Conservation (phyloP, 2,888 invertebrate species). For the Nysson spinosus region DNA sequence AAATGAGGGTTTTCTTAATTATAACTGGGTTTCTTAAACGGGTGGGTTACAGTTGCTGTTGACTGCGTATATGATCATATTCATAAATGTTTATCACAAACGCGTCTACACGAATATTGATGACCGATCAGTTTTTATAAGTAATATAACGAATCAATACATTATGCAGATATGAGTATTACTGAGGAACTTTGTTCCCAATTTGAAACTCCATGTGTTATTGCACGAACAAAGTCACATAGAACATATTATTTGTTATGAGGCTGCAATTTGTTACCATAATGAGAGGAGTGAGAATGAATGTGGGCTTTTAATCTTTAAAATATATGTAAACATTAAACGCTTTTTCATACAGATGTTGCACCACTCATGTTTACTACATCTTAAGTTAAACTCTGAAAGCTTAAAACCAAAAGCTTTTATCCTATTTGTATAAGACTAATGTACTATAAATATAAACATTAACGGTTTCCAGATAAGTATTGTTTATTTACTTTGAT, state of each 20-base stretch:
- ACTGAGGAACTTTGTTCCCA: conserved; percentile 39
- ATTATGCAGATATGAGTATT: conserved; percentile 14
- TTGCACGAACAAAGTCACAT: conserved; percentile 54
- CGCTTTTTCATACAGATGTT: conserved; percentile 52
- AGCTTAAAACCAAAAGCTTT: conserved; percentile 56
- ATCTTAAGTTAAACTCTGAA: conserved; percentile 48
- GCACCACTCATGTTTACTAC: conserved; percentile 57
- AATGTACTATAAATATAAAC: conserved; percentile 68
- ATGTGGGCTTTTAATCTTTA: conserved; percentile 50
- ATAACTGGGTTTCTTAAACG: conserved; percentile 39
- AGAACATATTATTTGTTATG: conserved; percentile 54
- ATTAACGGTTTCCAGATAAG: conserved; percentile 49
- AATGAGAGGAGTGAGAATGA: conserved; percentile 50
- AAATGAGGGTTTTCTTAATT: conserved; percentile 44
- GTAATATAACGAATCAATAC: conserved; percentile 19
- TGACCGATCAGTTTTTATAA: conserved; percentile 36
- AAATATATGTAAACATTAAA: conserved; percentile 49
- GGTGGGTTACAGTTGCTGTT: conserved; percentile 42
- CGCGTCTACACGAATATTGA: conserved; percentile 45
- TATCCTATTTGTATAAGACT: conserved; percentile 65
- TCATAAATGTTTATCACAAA: conserved; percentile 48
- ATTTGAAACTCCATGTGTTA: conserved; percentile 37
- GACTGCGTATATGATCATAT: conserved; percentile 46
- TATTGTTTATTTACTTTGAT: conserved; percentile 17
- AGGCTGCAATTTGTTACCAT: conserved; percentile 64